These are phyloP conservation scores for Mus musculus DNA, from an alignment of 2,113 vertebrate species.

Conservation along the genomic window GRCm39 chr7:111371001-111371500, in stretches of 20 bases:
- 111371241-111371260: neutral
- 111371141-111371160: neutral
- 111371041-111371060: neutral
- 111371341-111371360: neutral
- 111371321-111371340: neutral
- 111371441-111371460: neutral
- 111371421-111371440: neutral
- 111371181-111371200: neutral
- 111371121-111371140: neutral
- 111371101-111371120: neutral
- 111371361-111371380: neutral
- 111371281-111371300: neutral
- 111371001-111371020: neutral
- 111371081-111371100: neutral
- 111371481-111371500: neutral
- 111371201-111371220: neutral
- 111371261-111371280: neutral
- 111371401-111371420: neutral
- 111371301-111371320: neutral
- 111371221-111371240: no score
- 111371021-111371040: neutral
- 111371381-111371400: neutral
- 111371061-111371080: neutral
- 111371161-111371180: neutral
- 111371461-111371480: neutral